Conservation (phyloP, 2,888 invertebrate genomes). For the Cheilosia grossa region DNA sequence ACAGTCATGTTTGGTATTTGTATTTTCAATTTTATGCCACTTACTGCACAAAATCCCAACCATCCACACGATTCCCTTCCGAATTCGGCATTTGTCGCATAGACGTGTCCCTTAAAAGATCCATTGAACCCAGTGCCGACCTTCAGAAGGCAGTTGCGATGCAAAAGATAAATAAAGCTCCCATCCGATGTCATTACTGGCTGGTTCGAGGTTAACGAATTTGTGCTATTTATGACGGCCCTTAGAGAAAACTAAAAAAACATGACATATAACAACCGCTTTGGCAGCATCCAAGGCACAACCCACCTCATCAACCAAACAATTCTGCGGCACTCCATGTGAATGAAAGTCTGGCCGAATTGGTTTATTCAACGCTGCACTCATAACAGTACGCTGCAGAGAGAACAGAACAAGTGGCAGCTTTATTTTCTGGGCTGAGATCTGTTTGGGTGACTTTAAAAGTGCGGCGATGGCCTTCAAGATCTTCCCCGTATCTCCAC, state of each 20-base stretch:
- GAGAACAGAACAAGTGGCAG: conserved; percentile 93
- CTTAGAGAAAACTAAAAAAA: conserved; percentile 79
- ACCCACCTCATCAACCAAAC: conserved; percentile 86
- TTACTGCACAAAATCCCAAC: conserved; percentile 93
- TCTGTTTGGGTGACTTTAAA: conserved; percentile 91
- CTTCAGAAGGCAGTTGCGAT: conserved; percentile 93
- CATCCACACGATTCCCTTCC: conserved; percentile 91
- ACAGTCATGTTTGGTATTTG: background rate
- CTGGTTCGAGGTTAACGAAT: conserved; percentile 82
- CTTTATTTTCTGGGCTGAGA: conserved; percentile 92
- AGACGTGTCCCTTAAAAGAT: conserved; percentile 95
- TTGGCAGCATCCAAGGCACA: conserved; percentile 81
- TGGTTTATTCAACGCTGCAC: conserved; percentile 92
- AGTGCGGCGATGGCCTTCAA: conserved; percentile 93
- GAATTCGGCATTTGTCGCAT: conserved; percentile 92
- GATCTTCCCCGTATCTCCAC: conserved; percentile 96
- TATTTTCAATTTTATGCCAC: conserved; percentile 76
- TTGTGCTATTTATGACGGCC: conserved; percentile 83
- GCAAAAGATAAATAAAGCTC: conserved; percentile 93
- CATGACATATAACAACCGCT: background rate
- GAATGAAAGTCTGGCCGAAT: conserved; percentile 94
- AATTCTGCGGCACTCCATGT: conserved; percentile 92
- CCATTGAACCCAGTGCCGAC: conserved; percentile 97
- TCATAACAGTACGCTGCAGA: conserved; percentile 94
- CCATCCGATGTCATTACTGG: conserved; percentile 94